These are phyloP conservation scores for Synchiropus splendidus DNA, from an alignment of 2,113 vertebrate species.

Conservation along the genomic window DNA sequence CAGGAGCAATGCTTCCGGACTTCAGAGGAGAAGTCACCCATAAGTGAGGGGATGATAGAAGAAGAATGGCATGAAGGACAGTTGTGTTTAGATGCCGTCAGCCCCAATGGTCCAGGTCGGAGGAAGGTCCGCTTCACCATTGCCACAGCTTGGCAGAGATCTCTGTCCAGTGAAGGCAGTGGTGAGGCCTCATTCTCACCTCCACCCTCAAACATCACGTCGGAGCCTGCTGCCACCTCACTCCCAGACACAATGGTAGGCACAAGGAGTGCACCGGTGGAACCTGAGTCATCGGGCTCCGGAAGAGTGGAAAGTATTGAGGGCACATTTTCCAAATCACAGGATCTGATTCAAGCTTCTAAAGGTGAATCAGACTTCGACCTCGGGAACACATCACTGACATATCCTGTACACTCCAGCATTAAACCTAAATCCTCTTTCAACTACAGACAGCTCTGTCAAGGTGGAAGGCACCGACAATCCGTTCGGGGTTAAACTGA, in stretches of 20 bases:
- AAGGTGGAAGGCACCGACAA: conserved; percentile 51
- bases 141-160: conserved; percentile 67
- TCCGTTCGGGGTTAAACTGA: conserved; percentile 76
- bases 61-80: conserved; percentile 2
- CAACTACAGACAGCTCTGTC: conserved; percentile 20
- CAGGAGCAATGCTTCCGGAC: not conserved
- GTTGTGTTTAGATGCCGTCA: not conserved
- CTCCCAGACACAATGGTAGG: too few species aligned
- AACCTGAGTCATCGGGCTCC: too few species aligned
- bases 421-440: too few species aligned
- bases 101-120: conserved; percentile 14
- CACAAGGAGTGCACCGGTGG: too few species aligned
- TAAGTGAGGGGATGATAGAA: not conserved
- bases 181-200: conserved; percentile 26
- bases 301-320: not conserved
- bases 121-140: conserved; percentile 56
- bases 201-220: not conserved
- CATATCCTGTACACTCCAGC: too few species aligned
- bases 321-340: conserved; percentile 6
- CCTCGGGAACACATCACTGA: too few species aligned
- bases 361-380: not conserved
- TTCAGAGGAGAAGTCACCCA: too few species aligned
- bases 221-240: conserved; percentile 36
- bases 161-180: conserved; percentile 42
- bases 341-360: not conserved